Evolutionary conservation across 2,113 vertebrate species (phyloP).

Genomic region (Ceuthmochares aereus): DNA sequence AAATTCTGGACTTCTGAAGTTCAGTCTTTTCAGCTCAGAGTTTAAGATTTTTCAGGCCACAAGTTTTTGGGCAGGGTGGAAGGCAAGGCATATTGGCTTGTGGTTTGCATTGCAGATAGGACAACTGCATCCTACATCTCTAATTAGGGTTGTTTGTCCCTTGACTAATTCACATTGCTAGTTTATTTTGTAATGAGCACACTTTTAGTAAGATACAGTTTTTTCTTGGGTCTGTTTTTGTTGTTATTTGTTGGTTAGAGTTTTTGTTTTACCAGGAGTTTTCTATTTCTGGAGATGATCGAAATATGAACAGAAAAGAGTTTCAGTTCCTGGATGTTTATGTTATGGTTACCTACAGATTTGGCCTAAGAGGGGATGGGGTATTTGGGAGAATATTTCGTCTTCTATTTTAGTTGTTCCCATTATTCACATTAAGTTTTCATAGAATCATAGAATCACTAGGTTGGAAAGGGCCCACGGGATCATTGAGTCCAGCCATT

Average conservation of each 20-base stretch:
- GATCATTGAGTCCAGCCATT: too few species aligned
- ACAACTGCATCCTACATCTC: not conserved
- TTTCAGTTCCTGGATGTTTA: not conserved
- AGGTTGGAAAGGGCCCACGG: too few species aligned
- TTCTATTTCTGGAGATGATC: not conserved
- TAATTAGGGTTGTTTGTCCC: not conserved
- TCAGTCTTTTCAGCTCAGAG: not conserved
- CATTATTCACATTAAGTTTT: not conserved
- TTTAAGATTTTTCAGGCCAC: not conserved
- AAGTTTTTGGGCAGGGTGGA: not conserved
- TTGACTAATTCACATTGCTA: not conserved
- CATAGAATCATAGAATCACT: too few species aligned
- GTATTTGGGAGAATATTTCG: not conserved
- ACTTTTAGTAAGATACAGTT: not conserved
- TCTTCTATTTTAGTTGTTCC: not conserved
- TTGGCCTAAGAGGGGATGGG: not conserved
- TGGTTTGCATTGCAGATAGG: not conserved
- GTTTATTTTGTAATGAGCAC: not conserved
- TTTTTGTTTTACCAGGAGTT: not conserved
- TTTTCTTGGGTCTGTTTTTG: not conserved
- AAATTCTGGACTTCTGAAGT: not conserved
- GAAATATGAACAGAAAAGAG: not conserved
- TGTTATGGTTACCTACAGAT: not conserved
- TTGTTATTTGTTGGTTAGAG: not conserved
- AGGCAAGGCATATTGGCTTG: not conserved